These are phyloP conservation scores for Trissolcus brochymenae DNA, from an alignment of 2,888 invertebrate genomes.

Conservation along the genomic window DNA sequence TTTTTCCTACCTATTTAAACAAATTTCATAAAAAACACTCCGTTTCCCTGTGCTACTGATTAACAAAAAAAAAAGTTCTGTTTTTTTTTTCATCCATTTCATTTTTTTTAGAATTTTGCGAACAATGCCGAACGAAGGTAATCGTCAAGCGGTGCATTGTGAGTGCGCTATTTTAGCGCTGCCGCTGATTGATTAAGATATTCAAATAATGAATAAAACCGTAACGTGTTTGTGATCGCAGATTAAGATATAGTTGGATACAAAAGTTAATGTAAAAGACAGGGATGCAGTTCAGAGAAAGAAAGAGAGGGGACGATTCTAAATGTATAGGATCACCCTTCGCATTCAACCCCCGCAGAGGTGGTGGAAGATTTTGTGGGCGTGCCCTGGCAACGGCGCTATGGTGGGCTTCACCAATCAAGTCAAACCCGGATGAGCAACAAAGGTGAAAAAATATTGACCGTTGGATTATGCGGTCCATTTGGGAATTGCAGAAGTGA, in stretches of 20 bases:
- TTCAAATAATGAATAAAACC: constrained; percentile 1
- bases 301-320: constrained; percentile 62
- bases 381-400: constrained; percentile 63
- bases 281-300: constrained; percentile 2
- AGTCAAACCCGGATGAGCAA: constrained; percentile 56
- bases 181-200: neutral
- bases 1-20: neutral
- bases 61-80: no score
- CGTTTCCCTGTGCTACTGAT: no score
- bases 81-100: no score
- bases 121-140: neutral
- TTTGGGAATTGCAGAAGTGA: constrained; percentile 75
- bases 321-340: constrained; percentile 72
- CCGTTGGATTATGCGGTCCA: constrained; percentile 75
- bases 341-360: constrained; percentile 69
- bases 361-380: constrained; percentile 60
- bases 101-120: no score
- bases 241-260: constrained; percentile 31
- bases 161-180: no score
- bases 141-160: neutral
- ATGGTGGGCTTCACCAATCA: constrained; percentile 65
- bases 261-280: constrained; percentile 38
- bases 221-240: neutral
- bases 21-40: neutral
- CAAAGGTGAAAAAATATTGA: constrained; percentile 74